Evolutionary conservation across 1,140 invertebrate species (phyloP), one percentile per base, ranked within the genome.

Genomic region (Daktulosphaira vitifoliae): DNA sequence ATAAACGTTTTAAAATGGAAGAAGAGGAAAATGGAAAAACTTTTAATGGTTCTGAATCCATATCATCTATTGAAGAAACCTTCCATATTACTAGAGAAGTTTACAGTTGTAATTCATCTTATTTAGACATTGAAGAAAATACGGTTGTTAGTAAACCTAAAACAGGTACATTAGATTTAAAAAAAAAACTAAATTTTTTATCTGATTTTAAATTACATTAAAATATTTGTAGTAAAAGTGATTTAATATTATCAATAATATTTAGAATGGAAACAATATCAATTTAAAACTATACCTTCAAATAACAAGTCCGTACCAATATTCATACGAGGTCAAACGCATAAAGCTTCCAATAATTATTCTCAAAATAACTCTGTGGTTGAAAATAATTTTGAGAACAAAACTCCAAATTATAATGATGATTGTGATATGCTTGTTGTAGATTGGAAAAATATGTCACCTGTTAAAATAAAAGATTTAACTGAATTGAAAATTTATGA

Each of bases 1-100:
- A 62, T 15, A 62, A 62, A 2, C 56, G 56, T 29, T 62, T 48
- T 48, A 62, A 62, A 48, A 46, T 62, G 44, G 42, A 62, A 13
- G 44, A 62, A 46, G 42, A 2, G 29, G 13, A 62, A 4, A 18
- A 26, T 7, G 18, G 15, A 26, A 0, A 33, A 33, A 6, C 18
- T 46, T n/a, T 46, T n/a, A 15, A 7, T 42, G 9, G 2, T 33
- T 62, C 25, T 20, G 4, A 5, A 37, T 23, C 20, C 4, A n/a
- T 22, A 8, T 7, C 23, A 5, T 59, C 54, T 18, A 39, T 26
- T 33, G 56, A 62, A 33, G 56, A 62, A 33, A 11, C 16, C 13
- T 11, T 62, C 20, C 18, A 48, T 48, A 39, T 62, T 29, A 20
- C 25, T 29, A 62, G 25, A 62, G 42, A 62, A 20, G 16, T 62